Base-by-base conservation (phyloP, 2,113 vertebrate species). In the Poeciliopsis occidentalis region DNA sequence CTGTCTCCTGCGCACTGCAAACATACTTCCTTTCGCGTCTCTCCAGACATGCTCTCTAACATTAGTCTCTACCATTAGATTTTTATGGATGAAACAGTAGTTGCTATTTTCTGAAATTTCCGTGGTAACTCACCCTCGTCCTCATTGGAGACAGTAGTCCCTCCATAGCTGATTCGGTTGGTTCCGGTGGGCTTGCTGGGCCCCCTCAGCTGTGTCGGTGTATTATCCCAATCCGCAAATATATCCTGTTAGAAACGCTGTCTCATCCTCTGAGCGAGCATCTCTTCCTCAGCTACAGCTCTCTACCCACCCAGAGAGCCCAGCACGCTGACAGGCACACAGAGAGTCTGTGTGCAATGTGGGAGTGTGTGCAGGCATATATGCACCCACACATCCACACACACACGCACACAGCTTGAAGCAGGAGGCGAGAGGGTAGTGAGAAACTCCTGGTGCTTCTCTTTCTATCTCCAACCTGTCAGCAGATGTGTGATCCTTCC, bases 111-210 rank as follows among this genome's bases (percentile, higher is more conserved):
- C 79, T 63, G 73, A 34, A 44, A 82, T 90, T 81, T 39, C 89
- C 86, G 74, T 85, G 84, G 86, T 81, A 81, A 94, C 93, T 87
- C 90, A 95, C 94, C 94, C 94, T 89, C 2, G 94, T 94, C 76
- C 93, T 93, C 93, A 94, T 94, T 65, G 93, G 93, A 87, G 94
- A 94, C 81, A 95, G 92, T 66, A 94, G 92, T 88, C 94, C 94
- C 86, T 95, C 94, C 94, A 95, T 95, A 81, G 81, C 89, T 78
- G 83, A 90, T 84, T 71, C 26, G 67, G 75, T 88, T 81, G 87
- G 90, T 91, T 93, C 84, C 70, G 64, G 78, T 82, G 89, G 83
- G 85, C 75, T 85, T 17, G 60, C 24, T 5, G 17, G 80, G 71
- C 82, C 79, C 83, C 79, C 80, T 85, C 74, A n/a, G 76, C 83